Evolutionary conservation across 2,888 invertebrate genomes (phyloP).

Genomic region (Melieria omissa): DNA sequence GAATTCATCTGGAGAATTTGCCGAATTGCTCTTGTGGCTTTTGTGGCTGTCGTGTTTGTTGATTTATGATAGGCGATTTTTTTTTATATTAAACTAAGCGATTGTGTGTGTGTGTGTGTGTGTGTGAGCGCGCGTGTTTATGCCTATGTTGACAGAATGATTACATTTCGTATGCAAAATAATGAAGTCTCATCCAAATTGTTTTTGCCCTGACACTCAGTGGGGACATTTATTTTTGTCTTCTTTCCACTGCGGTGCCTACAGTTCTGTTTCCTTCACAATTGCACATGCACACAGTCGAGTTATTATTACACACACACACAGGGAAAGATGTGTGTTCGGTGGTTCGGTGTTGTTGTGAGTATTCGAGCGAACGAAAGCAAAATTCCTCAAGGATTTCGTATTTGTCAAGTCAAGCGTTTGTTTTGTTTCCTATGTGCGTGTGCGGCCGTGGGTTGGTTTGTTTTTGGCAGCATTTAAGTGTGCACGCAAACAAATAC

Average conservation of each 20-base stretch:
- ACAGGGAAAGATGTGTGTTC: neutral
- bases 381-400: conserved; percentile 24
- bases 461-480: conserved; percentile 15
- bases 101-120: neutral
- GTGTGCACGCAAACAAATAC: conserved; percentile 16
- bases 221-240: conserved; percentile 10
- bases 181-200: conserved; percentile 14
- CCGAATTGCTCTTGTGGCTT: conserved; percentile 2
- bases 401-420: conserved; percentile 17
- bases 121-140: neutral
- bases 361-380: neutral
- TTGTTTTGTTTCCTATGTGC: neutral
- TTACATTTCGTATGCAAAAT: conserved; percentile 29
- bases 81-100: conserved; percentile 14
- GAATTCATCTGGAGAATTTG: neutral
- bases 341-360: neutral
- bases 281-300: no score
- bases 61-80: conserved; percentile 31
- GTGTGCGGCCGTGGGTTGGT: neutral
- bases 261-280: no score
- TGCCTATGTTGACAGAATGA: conserved; percentile 41
- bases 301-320: no score
- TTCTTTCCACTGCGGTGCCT: no score
- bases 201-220: neutral
- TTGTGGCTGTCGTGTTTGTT: conserved; percentile 16